Evolutionary conservation across 1,140 invertebrate species (phyloP), one percentile per base, ranked within the genome.

Genomic region (Lucilia sericata): DNA sequence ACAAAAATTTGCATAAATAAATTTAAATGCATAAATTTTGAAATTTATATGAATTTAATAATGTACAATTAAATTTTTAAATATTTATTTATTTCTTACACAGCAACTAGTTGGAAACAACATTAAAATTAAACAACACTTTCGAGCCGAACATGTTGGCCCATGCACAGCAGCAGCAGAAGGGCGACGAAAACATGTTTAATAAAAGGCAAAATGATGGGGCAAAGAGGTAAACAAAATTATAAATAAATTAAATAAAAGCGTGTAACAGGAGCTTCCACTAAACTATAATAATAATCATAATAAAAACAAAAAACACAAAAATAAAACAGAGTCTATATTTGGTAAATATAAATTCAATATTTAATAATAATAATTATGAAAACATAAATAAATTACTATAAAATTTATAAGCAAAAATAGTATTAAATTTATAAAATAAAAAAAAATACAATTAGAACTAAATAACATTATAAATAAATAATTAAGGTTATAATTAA

Each of bases 81-180:
- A 74, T 78, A 36, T 75, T 9, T 74, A 65, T 49, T 55, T 82
- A 30, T 30, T 86, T 88, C 87, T 91, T 92, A 83, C 91, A 94
- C 91, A 94, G 94, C 94, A 86, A 95, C 94, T 92, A 94, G 92
- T 91, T 95, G 94, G 94, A 94, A 94, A 90, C 94, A 94, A 87
- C 94, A 94, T 91, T 95, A 88, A 89, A 85, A 70, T 17, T 49
- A n/a, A 83, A 47, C 51, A 17, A n/a, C 25, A 74, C 74, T n/a
- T 21, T 75, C 30, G 82, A 84, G 49, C 14, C 13, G 76, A 76
- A 25, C 82, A 51, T 30, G 25, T 30, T 2, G 25, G 25, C 25
- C n/a, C n/a, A n/a, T n/a, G n/a, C n/a, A 55, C 36, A 36, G 30
- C 76, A 84, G 21, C 75, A 80, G 49, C 75, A 84, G 13, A 5